Evolutionary conservation across 1,140 invertebrate species (phyloP).

Genomic region (Temnothorax curvispinosus): DNA sequence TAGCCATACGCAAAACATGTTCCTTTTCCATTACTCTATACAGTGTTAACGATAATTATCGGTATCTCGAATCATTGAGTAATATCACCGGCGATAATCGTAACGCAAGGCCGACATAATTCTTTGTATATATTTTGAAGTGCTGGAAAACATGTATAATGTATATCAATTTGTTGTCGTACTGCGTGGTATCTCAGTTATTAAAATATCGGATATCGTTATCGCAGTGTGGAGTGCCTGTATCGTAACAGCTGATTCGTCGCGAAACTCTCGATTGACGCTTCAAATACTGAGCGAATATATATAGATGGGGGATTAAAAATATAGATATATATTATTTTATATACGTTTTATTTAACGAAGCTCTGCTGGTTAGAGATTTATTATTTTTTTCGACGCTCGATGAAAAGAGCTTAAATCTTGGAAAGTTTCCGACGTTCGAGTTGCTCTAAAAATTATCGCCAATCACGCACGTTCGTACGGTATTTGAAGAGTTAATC

Average conservation of each 20-base stretch:
- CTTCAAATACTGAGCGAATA: slow-evolving; percentile 12
- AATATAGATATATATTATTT: not conserved
- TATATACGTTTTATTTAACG: not conserved
- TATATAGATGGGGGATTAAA: not conserved
- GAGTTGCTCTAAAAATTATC: not conserved
- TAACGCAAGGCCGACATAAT: not conserved
- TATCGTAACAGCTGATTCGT: not conserved
- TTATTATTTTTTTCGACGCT: slow-evolving; percentile 4
- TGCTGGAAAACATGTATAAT: too few species aligned
- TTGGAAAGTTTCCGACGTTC: not conserved
- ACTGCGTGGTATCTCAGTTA: not conserved
- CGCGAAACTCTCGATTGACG: not conserved
- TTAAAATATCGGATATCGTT: slow-evolving; percentile 37
- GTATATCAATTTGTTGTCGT: not conserved
- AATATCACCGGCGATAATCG: slow-evolving; percentile 18
- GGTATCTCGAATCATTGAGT: not conserved
- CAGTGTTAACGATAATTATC: not conserved
- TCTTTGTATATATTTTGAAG: not conserved
- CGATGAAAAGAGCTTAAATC: not conserved
- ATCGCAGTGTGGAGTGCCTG: not conserved
- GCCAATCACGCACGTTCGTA: not conserved
- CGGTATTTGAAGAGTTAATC: slow-evolving; percentile 24
- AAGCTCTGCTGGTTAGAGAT: not conserved
- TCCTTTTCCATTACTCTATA: not conserved
- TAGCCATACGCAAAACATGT: not conserved